Base-by-base conservation (phyloP, 2,113 vertebrate genomes). In the Clinocottus analis region DNA sequence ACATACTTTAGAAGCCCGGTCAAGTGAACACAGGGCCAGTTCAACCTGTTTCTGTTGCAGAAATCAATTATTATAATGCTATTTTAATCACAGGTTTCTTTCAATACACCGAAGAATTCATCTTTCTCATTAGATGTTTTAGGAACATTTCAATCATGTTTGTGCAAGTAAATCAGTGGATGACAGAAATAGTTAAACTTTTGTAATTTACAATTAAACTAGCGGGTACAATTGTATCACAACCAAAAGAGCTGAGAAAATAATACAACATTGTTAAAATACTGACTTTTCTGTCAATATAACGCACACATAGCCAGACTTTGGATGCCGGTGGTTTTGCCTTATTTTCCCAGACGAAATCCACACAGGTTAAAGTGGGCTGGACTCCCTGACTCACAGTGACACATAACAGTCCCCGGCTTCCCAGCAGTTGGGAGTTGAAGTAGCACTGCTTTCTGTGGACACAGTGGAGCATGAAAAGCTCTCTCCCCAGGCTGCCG, bases 401-500 rank as follows among this genome's bases (percentile, higher is more conserved):
- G 51, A 53, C 59, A 79, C 66, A 66, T 71, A 59, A 51, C 68
- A 53, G 67, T 55, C 45, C 89, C 61, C 75, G 75, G 74, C 61
- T 37, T 89, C 83, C 76, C 72, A 80, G 77, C 72, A 73, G 76
- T 74, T 66, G 63, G 72, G 33, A 85, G 75, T 77, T 83, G 68
- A 59, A 88, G 75, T 79, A 83, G 73, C 75, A 74, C 67, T 76
- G 73, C 77, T 78, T 85, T 90, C 56, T 64, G 84, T 66, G 79
- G 80, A 89, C 66, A 89, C 79, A 85, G 81, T 74, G 79, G 80
- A 89, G 87, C 90, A 87, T 92, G 85, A 90, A 91, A 93, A 88
- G 80, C 75, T 83, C 75, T 85, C 85, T 90, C 89, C 79, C 73
- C 79, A 76, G 85, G 92, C 87, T 77, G 60, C 80, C 63, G 75